Base-by-base conservation (phyloP, 2,888 invertebrate species). In the Aleiodes testaceus region DNA sequence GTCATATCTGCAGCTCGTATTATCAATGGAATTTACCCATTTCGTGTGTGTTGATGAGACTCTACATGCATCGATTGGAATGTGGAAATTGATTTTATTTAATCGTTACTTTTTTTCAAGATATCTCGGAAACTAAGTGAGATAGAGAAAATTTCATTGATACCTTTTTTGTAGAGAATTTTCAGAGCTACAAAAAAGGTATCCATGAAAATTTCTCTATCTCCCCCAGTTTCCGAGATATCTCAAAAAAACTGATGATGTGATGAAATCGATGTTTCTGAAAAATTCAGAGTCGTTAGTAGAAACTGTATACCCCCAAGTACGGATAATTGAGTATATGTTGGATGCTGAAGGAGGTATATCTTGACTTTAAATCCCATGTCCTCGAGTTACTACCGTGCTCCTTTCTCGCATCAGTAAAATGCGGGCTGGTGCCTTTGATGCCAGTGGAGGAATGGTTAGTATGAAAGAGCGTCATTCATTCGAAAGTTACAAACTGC, bases 401-500 rank as follows among this genome's bases (percentile, higher is more conserved):
- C 53, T 53, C 53, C 53, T 53, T 53, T 53, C 53, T 26, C 22
- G 50, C 16, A 50, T 50, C 50, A 22, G 30, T 53, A 53, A 53
- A 22, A 26, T 53, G 53, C 53, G 53, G 53, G 30, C 53, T 20
- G 22, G 7, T 36, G 3, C 1, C 53, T 53, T 53, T 53, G 53
- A 53, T 26, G 53, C 53, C 22, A 22, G 5, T 53, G 53, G 26
- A n/a, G 53, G 53, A 53, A 53, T 53, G 53, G 11, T 53, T 20
- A 5, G 53, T 22, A 53, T 53, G 26, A 53, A 53, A 53, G 53
- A 53, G 26, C 26, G 53, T 53, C 53, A 53, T 53, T 53, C 53
- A 53, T 53, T 53, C 53, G 53, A 53, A 53, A 53, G 53, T 30
- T 30, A 26, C 26, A 30, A 22, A 20, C 12, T 7, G 9, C 36